Conservation (phyloP, 2,888 invertebrate species). For the Cylloceria caligata region DNA sequence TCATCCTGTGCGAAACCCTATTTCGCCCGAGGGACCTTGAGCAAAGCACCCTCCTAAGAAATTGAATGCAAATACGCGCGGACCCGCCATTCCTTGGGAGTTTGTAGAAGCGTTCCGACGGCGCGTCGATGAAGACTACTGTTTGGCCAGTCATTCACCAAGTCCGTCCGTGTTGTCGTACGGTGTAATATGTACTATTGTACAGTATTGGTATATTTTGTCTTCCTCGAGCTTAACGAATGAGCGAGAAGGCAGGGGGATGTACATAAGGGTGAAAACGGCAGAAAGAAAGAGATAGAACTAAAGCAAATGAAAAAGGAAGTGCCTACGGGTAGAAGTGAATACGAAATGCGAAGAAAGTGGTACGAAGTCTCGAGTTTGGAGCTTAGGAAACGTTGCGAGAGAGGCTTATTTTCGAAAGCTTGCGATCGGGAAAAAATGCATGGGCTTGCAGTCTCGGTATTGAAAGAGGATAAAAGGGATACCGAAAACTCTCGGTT, state of each 20-base stretch:
- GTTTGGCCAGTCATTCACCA: constrained; percentile 28
- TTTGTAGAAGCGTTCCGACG: constrained; percentile 5
- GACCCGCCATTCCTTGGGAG: constrained; percentile 35
- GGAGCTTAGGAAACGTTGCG: neutral
- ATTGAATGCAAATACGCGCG: constrained; percentile 81
- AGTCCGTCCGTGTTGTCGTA: neutral
- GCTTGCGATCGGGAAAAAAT: constrained; percentile 4
- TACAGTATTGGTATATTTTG: constrained; percentile 12
- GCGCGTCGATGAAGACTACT: neutral
- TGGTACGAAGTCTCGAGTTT: constrained; percentile 16
- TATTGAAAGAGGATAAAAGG: neutral
- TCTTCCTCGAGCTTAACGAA: neutral
- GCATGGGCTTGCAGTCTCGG: neutral
- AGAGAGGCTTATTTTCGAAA: constrained; percentile 31
- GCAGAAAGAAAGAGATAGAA: constrained; percentile 7
- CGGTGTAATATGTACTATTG: constrained; percentile 4
- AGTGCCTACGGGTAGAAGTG: neutral
- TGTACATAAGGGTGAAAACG: neutral
- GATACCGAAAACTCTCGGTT: neutral
- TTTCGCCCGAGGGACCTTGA: constrained; percentile 45
- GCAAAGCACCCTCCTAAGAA: constrained; percentile 73
- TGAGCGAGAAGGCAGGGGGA: neutral
- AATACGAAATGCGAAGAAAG: constrained; percentile 1
- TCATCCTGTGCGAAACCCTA: neutral
- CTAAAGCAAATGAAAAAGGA: constrained; percentile 27